phyloP scores from a whole-genome alignment of 92 coral and sea anemone species.

The Ricordea florida region DNA sequence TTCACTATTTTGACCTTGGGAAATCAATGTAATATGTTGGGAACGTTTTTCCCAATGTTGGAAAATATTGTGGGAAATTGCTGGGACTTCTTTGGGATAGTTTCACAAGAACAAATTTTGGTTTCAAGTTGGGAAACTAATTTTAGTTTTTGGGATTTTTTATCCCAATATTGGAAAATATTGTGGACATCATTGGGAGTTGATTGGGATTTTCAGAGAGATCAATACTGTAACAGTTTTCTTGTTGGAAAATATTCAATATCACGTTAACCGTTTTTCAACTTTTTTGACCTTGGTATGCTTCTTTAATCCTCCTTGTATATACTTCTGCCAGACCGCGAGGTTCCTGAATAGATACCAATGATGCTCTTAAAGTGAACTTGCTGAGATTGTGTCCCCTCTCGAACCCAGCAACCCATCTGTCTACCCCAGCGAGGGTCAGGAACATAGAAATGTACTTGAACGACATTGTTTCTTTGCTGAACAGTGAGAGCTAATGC shows the following conservation, averaged over 20 bases:
- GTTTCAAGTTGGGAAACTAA: neutral
- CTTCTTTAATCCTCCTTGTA: conserved; percentile 22
- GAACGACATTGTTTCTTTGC: neutral
- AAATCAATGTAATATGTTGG: neutral
- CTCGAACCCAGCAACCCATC: conserved; percentile 17
- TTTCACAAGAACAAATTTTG: neutral
- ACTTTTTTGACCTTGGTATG: neutral
- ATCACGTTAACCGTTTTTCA: neutral
- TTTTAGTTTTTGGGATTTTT: neutral
- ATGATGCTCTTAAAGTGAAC: conserved; percentile 9
- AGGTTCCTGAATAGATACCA: neutral
- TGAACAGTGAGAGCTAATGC: conserved; percentile 20
- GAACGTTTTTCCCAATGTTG: neutral
- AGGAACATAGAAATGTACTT: conserved; percentile 24
- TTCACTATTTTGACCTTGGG: neutral
- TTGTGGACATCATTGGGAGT: neutral
- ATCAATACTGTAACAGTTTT: neutral
- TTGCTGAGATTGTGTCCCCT: conserved; percentile 2
- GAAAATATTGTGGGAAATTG: neutral
- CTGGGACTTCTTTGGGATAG: conserved; percentile 7
- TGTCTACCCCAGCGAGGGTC: conserved; percentile 26
- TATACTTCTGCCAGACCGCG: neutral
- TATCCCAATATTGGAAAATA: conserved; percentile 5
- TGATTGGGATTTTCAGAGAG: neutral
- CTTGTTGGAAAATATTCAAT: neutral